Conservation (phyloP, 2,113 vertebrate genomes). For the Anolis sagrei region DNA sequence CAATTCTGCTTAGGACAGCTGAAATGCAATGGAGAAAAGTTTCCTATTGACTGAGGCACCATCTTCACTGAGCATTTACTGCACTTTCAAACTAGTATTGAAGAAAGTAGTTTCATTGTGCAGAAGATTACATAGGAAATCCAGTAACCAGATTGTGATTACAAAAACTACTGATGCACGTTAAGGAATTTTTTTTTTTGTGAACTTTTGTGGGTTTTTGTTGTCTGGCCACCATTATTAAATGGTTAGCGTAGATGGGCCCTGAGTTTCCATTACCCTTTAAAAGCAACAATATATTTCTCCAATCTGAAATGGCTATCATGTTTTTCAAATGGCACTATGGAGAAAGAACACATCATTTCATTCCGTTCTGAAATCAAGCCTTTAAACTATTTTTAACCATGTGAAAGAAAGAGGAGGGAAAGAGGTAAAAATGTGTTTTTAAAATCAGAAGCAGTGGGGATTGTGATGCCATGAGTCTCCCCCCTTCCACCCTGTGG, state of each 20-base stretch:
- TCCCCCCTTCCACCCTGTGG: slow-evolving; percentile 39
- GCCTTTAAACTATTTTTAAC: slow-evolving; percentile 72
- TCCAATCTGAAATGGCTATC: slow-evolving; percentile 52
- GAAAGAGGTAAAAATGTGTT: slow-evolving; percentile 67
- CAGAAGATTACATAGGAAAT: too few relatives aligned
- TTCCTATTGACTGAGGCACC: slow-evolving; percentile 46
- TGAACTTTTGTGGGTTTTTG: too few relatives aligned
- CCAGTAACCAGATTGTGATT: too few relatives aligned
- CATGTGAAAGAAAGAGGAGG: slow-evolving; percentile 63
- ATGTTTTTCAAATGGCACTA: slow-evolving; percentile 56
- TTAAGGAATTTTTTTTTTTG: too few relatives aligned
- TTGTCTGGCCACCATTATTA: too few relatives aligned
- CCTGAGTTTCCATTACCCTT: slow-evolving; percentile 40
- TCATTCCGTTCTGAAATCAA: slow-evolving; percentile 68
- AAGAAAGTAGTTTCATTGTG: too few relatives aligned
- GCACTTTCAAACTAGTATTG: too few relatives aligned
- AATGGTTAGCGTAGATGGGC: too few relatives aligned
- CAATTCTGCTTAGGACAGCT: slow-evolving; percentile 41
- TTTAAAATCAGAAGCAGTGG: slow-evolving; percentile 61
- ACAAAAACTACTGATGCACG: too few relatives aligned
- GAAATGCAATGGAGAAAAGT: slow-evolving; percentile 52
- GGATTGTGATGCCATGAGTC: slow-evolving; percentile 55
- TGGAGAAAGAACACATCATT: slow-evolving; percentile 51
- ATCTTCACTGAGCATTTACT: too few relatives aligned
- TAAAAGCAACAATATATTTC: slow-evolving; percentile 39